Evolutionary conservation across 2,888 invertebrate genomes (phyloP), one percentile per base, ranked within the genome.

Genomic region (Dioctria linearis): DNA sequence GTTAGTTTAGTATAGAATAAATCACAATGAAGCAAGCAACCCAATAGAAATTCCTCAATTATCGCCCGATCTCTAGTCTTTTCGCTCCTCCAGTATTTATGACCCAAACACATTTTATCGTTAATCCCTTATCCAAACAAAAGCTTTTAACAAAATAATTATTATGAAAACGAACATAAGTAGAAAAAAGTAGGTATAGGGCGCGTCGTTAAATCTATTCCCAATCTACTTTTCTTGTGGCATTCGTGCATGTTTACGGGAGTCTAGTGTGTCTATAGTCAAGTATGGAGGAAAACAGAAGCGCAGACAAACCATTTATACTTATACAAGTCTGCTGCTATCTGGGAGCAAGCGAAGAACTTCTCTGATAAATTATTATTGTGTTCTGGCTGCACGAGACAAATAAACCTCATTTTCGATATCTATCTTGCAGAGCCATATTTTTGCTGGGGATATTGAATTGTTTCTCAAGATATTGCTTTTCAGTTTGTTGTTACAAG

Each of bases 141-240:
- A 25, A 69, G 51, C 69, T 69, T 69, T 54, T 69, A 69, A 54
- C 51, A 69, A 69, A 54, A 69, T 39, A 69, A 69, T 69, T 25
- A 25, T 25, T 69, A 69, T 69, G 51, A 51, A 69, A 69, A 69
- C 51, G 51, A 3, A n/a, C 25, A 43, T 13, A 46, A 46, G 67
- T 13, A 46, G 39, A 39, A 54, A n/a, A n/a, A 4, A 11, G 11
- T 11, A 54, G 54, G 25, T 25, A 25, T 25, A 25, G 25, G 25
- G 25, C 25, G 25, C 25, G 25, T n/a, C n/a, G 54, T 54, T 8
- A 54, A 54, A 54, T n/a, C 54, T 54, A 54, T n/a, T 8, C 8
- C 54, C 54, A 54, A 54, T 54, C 54, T n/a, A 54, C 2, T 54
- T 54, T 54, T 54, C 2, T 25, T 25, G 54, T 11, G 54, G 8